Evolutionary conservation across 2,797 vertebrate genomes (phyloP).

Genomic region (Pyrocephalus nanus): DNA sequence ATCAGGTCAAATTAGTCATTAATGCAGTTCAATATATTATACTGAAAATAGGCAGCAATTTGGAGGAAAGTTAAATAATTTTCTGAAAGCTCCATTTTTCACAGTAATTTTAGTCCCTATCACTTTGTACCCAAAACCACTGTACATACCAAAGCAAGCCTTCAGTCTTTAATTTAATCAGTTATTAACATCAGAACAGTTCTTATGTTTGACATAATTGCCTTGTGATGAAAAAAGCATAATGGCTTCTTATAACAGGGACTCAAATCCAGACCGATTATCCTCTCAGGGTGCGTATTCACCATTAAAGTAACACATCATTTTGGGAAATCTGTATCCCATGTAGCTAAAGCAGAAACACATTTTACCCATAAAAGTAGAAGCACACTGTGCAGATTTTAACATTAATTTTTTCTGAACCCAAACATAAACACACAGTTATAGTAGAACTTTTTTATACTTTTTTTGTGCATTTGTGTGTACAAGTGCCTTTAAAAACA

Average conservation of each 20-base stretch:
- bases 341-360: neutral
- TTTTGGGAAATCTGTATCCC: neutral
- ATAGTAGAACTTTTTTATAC: neutral
- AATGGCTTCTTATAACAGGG: neutral
- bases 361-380: neutral
- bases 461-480: fast-evolving
- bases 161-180: neutral
- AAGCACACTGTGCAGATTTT: neutral
- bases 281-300: neutral
- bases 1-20: neutral
- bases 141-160: neutral
- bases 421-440: fast-evolving
- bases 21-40: neutral
- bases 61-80: neutral
- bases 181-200: neutral
- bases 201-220: neutral
- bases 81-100: neutral
- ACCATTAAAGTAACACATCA: neutral
- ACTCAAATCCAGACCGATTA: neutral
- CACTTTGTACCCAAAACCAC: neutral
- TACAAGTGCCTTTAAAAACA: neutral
- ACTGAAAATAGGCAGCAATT: neutral
- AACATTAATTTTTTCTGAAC: neutral
- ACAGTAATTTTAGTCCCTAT: neutral
- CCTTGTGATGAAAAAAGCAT: neutral